Evolutionary conservation across 2,888 invertebrate species (phyloP).

Genomic region (Frankliniella fusca): DNA sequence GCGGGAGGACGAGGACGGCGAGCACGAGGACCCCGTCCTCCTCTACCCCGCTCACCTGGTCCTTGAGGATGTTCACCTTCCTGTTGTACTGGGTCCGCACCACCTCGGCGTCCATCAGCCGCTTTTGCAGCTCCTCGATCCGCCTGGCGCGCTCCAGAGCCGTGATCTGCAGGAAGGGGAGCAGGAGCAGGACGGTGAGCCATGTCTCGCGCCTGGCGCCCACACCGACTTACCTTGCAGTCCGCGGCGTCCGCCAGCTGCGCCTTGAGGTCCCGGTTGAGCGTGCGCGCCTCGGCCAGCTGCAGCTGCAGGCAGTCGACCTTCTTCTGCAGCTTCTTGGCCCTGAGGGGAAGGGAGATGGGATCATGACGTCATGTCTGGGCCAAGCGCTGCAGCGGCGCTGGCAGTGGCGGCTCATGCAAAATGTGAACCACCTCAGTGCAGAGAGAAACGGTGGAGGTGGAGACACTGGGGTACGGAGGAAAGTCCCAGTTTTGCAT

Average conservation of each 20-base stretch:
- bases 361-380: background rate
- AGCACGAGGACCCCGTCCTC: background rate
- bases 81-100: slow-evolving; percentile 69
- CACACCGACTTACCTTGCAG: slow-evolving; percentile 61
- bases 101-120: slow-evolving; percentile 74
- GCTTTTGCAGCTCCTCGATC: slow-evolving; percentile 76
- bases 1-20: background rate
- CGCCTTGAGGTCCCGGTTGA: slow-evolving; percentile 76
- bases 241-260: slow-evolving; percentile 82
- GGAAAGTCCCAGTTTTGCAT: too few species aligned
- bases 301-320: slow-evolving; percentile 77
- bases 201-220: background rate
- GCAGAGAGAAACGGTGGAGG: too few species aligned
- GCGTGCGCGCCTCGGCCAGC: slow-evolving; percentile 73
- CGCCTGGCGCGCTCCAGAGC: slow-evolving; percentile 77
- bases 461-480: too few species aligned
- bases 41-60: slow-evolving; percentile 50
- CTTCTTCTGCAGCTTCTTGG: slow-evolving; percentile 77
- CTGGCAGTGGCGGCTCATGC: too few species aligned
- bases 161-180: slow-evolving; percentile 61
- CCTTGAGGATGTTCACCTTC: slow-evolving; percentile 67
- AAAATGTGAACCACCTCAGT: too few species aligned
- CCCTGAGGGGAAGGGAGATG: slow-evolving; percentile 45
- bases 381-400: too few species aligned
- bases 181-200: background rate